phyloP scores from a whole-genome alignment of 2,888 invertebrate genomes.

The Gastracanthus pulcherrimus region DNA sequence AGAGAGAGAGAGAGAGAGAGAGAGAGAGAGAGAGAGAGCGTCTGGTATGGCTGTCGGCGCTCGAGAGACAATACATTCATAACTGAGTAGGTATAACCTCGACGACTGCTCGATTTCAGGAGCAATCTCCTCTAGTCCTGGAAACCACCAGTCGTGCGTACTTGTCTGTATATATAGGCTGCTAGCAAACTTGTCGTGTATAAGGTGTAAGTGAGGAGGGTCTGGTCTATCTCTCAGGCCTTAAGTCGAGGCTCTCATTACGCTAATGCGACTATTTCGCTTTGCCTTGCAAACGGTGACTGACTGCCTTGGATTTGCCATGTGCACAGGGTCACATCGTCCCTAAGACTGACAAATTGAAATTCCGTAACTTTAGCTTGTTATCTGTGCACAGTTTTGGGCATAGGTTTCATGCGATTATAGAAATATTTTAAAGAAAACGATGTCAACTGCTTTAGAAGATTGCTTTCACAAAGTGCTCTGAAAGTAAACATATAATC shows the following conservation, averaged over 20 bases:
- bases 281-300: not conserved
- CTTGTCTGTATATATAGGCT: not conserved
- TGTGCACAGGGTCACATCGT: not conserved
- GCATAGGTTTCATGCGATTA: too few species aligned
- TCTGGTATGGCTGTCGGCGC: conserved; percentile 58
- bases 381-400: too few species aligned
- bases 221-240: not conserved
- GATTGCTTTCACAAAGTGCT: too few species aligned
- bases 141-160: not conserved
- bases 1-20: conserved; percentile 39
- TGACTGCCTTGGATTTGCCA: not conserved
- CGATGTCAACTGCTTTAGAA: too few species aligned
- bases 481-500: too few species aligned
- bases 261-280: conserved; percentile 4
- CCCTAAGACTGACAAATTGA: not conserved
- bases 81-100: conserved; percentile 48
- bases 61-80: conserved; percentile 63
- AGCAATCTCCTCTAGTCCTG: conserved; percentile 35
- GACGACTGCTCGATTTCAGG: conserved; percentile 50
- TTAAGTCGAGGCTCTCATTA: conserved; percentile 4
- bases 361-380: not conserved
- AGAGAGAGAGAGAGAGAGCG: not conserved
- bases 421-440: too few species aligned
- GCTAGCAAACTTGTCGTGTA: not conserved
- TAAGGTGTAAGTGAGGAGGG: not conserved